These are phyloP conservation scores for Salticus scenicus DNA, from an alignment of 2,888 invertebrate species.

Conservation along the genomic window DNA sequence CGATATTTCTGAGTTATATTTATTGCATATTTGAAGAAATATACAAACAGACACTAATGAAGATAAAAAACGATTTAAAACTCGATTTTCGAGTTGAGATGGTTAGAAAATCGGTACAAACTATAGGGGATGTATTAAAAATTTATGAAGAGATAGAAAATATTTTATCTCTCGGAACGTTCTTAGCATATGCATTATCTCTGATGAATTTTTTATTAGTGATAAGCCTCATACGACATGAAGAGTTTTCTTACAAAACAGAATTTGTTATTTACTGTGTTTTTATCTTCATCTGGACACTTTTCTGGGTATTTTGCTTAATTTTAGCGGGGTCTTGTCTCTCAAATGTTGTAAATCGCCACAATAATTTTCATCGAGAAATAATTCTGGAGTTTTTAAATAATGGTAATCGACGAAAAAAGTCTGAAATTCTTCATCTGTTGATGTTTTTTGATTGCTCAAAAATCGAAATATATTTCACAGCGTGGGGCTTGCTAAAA, in stretches of 20 bases:
- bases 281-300: no score
- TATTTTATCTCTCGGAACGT: not conserved
- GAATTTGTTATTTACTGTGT: no score
- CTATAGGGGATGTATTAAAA: not conserved
- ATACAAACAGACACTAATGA: no score
- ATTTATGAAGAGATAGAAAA: slow-evolving; percentile 1
- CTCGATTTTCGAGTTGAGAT: no score
- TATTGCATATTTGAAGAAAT: no score
- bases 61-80: no score
- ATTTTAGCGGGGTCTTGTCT: slow-evolving; percentile 32
- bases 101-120: no score
- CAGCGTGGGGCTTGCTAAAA: slow-evolving; percentile 36
- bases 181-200: not conserved
- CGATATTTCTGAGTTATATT: no score
- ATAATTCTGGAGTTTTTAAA: slow-evolving; percentile 15
- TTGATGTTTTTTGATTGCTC: slow-evolving; percentile 24
- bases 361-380: slow-evolving; percentile 21
- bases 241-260: no score
- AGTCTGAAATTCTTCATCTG: not conserved
- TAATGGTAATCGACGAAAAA: not conserved
- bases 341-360: slow-evolving; percentile 5
- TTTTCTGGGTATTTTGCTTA: slow-evolving; percentile 10
- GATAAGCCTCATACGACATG: no score
- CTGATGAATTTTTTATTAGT: slow-evolving; percentile 7
- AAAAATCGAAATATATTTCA: slow-evolving; percentile 22